These are phyloP conservation scores for Brevipalpus yothersi DNA, from an alignment of 1,140 invertebrate species.

Conservation along the genomic window DNA sequence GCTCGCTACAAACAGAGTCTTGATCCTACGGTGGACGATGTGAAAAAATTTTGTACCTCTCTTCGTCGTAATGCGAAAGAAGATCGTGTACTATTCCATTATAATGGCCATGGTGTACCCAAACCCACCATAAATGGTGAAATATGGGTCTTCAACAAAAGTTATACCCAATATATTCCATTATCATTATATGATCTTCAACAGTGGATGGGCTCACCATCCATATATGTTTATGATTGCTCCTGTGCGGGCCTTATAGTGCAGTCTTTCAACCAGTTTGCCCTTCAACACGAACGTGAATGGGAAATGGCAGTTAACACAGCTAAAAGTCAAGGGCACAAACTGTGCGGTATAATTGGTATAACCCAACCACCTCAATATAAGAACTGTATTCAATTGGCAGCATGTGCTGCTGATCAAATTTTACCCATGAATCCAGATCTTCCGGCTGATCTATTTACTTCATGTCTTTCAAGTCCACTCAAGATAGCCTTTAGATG, in stretches of 20 bases:
- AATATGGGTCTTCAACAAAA: slow-evolving; percentile 99
- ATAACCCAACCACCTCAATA: slow-evolving; percentile 21
- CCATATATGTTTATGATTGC: slow-evolving; percentile 97
- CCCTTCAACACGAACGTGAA: slow-evolving; percentile 67
- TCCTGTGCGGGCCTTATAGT: slow-evolving; percentile 92
- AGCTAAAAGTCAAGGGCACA: background rate
- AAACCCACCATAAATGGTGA: slow-evolving; percentile 93
- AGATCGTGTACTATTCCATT: slow-evolving; percentile 94
- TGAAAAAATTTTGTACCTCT: slow-evolving; percentile 86
- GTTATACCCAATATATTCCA: slow-evolving; percentile 96
- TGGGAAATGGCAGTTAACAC: slow-evolving; percentile 32
- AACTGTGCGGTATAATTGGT: background rate
- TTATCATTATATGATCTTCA: slow-evolving; percentile 93
- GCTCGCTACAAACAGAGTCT: slow-evolving; percentile 85
- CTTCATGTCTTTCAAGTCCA: slow-evolving; percentile 87
- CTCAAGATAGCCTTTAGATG: slow-evolving; percentile 87
- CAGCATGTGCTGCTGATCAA: slow-evolving; percentile 71
- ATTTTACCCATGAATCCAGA: slow-evolving; percentile 90
- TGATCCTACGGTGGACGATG: slow-evolving; percentile 92
- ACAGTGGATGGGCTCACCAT: slow-evolving; percentile 94
- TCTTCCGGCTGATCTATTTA: slow-evolving; percentile 95
- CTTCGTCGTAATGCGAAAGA: slow-evolving; percentile 93
- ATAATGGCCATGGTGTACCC: slow-evolving; percentile 97
- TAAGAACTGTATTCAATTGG: slow-evolving; percentile 83
- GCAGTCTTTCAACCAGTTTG: slow-evolving; percentile 72